Percentiles rank a stretch among this genome's conserved stretches.
phyloP scores from a whole-genome alignment of 2,113 vertebrate genomes.

The Hydrolagus affinis region DNA sequence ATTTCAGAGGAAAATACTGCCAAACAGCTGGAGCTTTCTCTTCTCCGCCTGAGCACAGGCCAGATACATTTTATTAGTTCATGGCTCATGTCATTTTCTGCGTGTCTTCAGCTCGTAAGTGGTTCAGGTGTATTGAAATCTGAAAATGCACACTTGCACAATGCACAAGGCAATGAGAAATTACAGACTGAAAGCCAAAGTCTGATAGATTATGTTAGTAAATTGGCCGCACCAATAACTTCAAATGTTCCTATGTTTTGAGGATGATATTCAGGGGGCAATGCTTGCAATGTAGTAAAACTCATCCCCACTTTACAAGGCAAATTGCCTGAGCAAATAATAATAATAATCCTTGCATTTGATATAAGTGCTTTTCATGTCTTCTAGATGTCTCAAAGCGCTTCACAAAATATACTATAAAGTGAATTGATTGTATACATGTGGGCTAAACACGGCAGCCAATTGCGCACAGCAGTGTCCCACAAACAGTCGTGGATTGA shows the following conservation, averaged over 20 bases:
- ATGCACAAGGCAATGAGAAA: background rate
- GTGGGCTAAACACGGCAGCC: too few species aligned
- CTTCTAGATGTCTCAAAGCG: too few species aligned
- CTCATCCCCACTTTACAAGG: too few species aligned
- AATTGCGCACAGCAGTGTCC: too few species aligned
- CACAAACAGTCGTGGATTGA: too few species aligned
- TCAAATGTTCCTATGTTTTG: background rate
- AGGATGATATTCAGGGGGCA: too few species aligned
- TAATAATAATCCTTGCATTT: too few species aligned
- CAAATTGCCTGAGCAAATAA: too few species aligned
- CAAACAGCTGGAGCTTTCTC: constrained; percentile 1
- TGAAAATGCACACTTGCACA: background rate
- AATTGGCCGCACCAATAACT: background rate
- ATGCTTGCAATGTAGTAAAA: too few species aligned
- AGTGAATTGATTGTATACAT: too few species aligned
- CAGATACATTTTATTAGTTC: background rate
- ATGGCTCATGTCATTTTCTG: background rate
- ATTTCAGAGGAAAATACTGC: background rate
- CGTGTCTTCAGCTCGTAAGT: background rate
- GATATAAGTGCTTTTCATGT: too few species aligned
- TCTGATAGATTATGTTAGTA: background rate
- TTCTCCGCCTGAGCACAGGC: background rate
- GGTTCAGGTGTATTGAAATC: background rate
- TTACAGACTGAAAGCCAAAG: background rate
- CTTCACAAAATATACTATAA: too few species aligned